Evolutionary conservation across 2,113 vertebrate genomes (phyloP).

Genomic region (Puma concolor): DNA sequence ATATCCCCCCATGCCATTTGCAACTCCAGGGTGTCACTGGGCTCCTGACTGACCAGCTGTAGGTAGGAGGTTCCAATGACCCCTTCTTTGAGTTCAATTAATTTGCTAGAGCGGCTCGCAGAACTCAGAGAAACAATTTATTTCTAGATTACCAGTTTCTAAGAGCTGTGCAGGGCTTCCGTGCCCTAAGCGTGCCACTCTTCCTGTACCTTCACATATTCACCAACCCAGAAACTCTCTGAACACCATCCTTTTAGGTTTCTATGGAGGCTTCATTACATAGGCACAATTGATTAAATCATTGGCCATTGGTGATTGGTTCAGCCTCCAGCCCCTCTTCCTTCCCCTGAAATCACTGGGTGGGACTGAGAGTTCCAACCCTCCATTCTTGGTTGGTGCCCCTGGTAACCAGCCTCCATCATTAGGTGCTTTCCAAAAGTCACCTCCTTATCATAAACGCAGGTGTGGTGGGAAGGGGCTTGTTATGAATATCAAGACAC

Average conservation of each 20-base stretch:
- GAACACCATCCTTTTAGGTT: neutral
- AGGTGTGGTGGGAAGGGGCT: neutral
- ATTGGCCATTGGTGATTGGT: neutral
- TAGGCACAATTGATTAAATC: neutral
- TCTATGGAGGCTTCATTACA: neutral
- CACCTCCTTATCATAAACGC: neutral
- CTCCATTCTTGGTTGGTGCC: neutral
- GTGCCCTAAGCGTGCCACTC: neutral
- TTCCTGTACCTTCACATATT: neutral
- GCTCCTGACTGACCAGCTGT: neutral
- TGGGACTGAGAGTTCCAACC: neutral
- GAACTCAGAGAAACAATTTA: neutral
- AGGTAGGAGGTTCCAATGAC: neutral
- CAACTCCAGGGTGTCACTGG: neutral
- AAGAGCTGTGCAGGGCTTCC: neutral
- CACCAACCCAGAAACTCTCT: neutral
- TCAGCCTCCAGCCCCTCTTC: neutral
- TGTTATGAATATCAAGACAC: neutral
- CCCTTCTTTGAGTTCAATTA: neutral
- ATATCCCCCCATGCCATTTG: neutral
- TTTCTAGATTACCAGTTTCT: neutral
- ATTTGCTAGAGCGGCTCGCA: neutral
- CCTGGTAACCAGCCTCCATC: neutral
- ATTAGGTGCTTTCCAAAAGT: neutral
- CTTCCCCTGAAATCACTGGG: neutral